Evolutionary conservation across 2,113 vertebrate genomes (phyloP).

Genomic region (Aegithalos caudatus): DNA sequence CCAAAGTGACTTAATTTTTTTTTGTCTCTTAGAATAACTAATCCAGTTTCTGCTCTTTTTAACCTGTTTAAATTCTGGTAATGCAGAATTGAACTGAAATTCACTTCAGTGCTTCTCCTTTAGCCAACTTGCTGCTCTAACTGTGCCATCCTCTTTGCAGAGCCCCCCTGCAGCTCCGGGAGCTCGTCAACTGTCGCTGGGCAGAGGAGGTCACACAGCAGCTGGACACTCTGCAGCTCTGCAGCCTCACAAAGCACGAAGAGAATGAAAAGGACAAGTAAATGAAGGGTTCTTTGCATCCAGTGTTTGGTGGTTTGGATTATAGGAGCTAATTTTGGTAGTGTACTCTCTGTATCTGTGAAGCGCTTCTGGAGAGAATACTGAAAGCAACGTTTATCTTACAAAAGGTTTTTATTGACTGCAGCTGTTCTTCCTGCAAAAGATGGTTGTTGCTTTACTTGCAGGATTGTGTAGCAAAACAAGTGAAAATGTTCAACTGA

Average conservation of each 20-base stretch:
- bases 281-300: background rate
- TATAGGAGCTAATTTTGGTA: background rate
- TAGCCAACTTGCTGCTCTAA: background rate
- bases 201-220: slow-evolving; percentile 98
- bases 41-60: background rate
- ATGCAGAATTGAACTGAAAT: background rate
- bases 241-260: slow-evolving; percentile 94
- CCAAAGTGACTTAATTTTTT: background rate
- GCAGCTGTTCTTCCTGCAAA: background rate
- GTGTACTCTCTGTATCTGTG: background rate
- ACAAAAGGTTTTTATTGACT: background rate
- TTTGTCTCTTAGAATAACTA: background rate
- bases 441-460: background rate
- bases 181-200: slow-evolving; percentile 98
- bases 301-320: background rate
- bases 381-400: background rate
- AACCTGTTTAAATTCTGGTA: background rate
- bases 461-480: background rate
- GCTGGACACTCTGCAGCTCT: slow-evolving; percentile 95
- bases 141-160: slow-evolving; percentile 61
- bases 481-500: background rate
- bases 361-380: background rate
- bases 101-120: background rate
- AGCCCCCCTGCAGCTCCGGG: slow-evolving; percentile 91
- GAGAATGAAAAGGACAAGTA: slow-evolving; percentile 99